Conservation (phyloP, 2,888 invertebrate genomes). For the Cheilosia scutellata region DNA sequence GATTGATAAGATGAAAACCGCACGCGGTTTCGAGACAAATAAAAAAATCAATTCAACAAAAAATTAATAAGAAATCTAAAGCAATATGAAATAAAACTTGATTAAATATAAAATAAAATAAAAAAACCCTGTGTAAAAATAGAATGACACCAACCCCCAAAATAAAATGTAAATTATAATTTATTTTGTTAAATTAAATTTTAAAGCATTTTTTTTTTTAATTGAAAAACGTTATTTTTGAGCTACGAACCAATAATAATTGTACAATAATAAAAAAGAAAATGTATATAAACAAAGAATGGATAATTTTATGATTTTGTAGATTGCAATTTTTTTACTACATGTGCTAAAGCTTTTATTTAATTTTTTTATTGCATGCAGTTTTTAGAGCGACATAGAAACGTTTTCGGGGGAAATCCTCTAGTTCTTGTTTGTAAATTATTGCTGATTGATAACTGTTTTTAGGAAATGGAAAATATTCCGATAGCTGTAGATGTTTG, state of each 20-base stretch:
- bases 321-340: background rate
- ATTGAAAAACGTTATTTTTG: constrained; percentile 21
- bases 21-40: constrained; percentile 25
- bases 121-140: constrained; percentile 7
- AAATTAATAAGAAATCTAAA: constrained; percentile 41
- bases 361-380: no score
- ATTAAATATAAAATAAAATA: constrained; percentile 24
- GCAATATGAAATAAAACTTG: constrained; percentile 58
- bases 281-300: background rate
- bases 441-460: no score
- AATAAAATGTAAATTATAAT: constrained; percentile 22
- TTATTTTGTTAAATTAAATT: constrained; percentile 21
- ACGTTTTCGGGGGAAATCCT: no score
- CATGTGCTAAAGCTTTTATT: no score
- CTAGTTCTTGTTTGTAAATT: no score
- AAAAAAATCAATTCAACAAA: constrained; percentile 18
- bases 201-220: constrained; percentile 7
- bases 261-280: constrained; percentile 38
- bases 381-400: no score
- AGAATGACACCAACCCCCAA: constrained; percentile 36
- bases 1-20: background rate
- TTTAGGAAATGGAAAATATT: no score
- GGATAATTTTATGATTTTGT: background rate
- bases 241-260: constrained; percentile 21
- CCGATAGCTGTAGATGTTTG: no score